These are phyloP conservation scores for Platycnemis pennipes DNA, from an alignment of 2,888 invertebrate genomes.

Conservation along the genomic window DNA sequence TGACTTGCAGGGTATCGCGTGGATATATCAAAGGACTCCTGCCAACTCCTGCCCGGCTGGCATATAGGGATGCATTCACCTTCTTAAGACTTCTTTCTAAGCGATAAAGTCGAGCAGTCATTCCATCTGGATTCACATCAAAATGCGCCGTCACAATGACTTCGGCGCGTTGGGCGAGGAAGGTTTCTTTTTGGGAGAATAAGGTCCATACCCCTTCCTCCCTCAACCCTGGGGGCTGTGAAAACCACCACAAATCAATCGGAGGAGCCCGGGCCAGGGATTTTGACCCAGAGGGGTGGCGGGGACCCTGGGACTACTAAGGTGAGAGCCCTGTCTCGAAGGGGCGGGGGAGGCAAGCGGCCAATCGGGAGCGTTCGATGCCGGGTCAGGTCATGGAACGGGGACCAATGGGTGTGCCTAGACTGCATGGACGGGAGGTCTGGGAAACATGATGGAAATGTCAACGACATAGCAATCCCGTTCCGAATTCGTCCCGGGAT, in stretches of 20 bases:
- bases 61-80: no score
- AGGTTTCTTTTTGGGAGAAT: background rate
- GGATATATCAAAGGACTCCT: no score
- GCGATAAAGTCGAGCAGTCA: background rate
- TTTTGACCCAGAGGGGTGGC: background rate
- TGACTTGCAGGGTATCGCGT: no score
- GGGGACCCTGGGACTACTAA: background rate
- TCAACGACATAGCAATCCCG: no score
- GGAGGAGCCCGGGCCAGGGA: background rate
- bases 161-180: background rate
- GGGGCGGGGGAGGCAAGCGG: background rate
- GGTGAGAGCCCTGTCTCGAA: background rate
- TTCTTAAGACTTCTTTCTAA: no score
- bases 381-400: background rate
- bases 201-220: no score
- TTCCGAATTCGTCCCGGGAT: no score
- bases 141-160: background rate
- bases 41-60: no score
- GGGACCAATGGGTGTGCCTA: background rate
- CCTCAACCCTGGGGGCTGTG: background rate
- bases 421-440: background rate
- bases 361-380: background rate
- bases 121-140: background rate
- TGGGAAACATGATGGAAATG: background rate
- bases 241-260: slow-evolving; percentile 19